Evolutionary conservation across 2,113 vertebrate genomes (phyloP).

Genomic region (Neolamprologus tretocephalus): DNA sequence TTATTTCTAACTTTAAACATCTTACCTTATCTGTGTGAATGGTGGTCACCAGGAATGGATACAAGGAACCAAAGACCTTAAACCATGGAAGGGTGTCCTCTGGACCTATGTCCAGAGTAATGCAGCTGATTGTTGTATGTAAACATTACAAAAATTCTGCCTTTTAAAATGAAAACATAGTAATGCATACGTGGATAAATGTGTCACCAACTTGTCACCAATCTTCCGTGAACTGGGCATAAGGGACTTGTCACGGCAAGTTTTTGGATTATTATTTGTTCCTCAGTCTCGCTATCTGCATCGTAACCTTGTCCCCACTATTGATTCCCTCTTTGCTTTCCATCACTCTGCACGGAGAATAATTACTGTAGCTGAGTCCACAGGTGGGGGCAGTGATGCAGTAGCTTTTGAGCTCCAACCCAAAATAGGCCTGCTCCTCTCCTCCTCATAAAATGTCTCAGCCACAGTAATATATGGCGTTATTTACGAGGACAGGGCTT

Average conservation of each 20-base stretch:
- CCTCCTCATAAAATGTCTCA: conserved; percentile 48
- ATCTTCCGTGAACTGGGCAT: fast-evolving
- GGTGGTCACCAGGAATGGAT: background rate
- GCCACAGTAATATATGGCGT: conserved; percentile 66
- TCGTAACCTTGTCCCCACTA: background rate
- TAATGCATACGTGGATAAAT: background rate
- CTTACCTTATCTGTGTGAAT: background rate
- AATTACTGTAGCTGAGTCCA: conserved; percentile 54
- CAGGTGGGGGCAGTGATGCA: conserved; percentile 37
- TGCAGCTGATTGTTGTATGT: background rate
- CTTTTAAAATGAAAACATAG: background rate
- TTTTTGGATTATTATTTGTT: background rate
- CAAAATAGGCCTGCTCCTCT: conserved; percentile 43
- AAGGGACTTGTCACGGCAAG: background rate
- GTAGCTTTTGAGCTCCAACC: conserved; percentile 33
- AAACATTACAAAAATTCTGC: background rate
- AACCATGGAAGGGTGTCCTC: background rate
- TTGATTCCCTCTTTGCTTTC: background rate
- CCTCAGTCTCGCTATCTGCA: background rate
- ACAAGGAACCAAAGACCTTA: background rate
- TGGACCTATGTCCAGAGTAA: background rate
- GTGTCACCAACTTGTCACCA: background rate
- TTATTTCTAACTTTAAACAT: background rate
- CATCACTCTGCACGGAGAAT: conserved; percentile 31
- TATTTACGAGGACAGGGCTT: conserved; percentile 70